A percentile compares a stretch with the other conserved stretches of the same genome.
Evolutionary conservation across 2,113 vertebrate genomes (phyloP).

Genomic region (Corythaeola cristata): DNA sequence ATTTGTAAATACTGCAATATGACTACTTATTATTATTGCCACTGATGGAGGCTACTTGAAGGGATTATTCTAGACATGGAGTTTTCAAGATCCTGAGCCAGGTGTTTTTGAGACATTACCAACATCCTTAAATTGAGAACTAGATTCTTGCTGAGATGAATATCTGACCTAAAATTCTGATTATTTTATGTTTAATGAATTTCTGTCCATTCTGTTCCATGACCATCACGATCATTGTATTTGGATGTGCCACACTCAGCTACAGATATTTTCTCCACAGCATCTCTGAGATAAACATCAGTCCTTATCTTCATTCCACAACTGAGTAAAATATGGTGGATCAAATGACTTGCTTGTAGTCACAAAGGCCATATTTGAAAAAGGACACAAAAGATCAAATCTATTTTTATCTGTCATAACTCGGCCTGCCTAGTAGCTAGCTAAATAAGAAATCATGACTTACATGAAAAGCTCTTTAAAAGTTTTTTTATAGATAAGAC

Average conservation of each 20-base stretch:
- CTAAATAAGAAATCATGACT: neutral
- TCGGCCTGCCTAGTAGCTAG: neutral
- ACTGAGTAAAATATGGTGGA: neutral
- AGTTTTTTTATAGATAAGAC: neutral
- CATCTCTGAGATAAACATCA: neutral
- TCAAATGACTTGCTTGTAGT: neutral
- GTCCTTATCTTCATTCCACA: neutral
- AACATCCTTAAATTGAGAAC: neutral
- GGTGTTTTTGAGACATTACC: neutral
- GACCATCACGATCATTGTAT: neutral
- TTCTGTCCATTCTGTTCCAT: neutral
- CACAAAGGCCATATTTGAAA: neutral
- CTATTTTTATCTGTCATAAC: neutral
- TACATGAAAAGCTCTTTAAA: neutral
- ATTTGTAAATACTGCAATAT: neutral
- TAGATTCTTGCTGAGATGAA: accelerated
- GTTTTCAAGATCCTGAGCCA: neutral
- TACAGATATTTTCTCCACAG: neutral
- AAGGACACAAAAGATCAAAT: neutral
- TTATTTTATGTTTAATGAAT: neutral
- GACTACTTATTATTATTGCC: neutral
- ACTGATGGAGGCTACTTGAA: neutral
- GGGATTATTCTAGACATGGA: neutral
- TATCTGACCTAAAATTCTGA: neutral
- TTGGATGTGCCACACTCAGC: neutral